Evolutionary conservation across 2,113 vertebrate genomes (phyloP).

Genomic region (Okapia johnstoni): DNA sequence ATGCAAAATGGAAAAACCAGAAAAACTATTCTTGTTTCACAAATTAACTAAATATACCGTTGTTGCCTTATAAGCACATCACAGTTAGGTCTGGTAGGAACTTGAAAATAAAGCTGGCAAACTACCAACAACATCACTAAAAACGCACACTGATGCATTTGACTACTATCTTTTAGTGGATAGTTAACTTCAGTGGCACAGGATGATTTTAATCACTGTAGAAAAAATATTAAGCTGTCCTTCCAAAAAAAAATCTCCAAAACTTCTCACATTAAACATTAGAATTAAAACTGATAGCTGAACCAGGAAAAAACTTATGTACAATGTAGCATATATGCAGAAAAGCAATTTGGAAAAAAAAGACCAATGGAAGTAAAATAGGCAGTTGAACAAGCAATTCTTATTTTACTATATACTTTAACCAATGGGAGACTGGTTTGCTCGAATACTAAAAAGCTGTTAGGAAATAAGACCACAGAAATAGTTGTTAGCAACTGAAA

Average conservation of each 20-base stretch:
- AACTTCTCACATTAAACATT: not conserved
- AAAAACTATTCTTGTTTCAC: slow-evolving; percentile 24
- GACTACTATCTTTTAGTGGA: not conserved
- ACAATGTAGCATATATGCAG: not conserved
- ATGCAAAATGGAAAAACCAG: slow-evolving; percentile 31
- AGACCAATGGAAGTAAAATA: not conserved
- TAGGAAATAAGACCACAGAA: slow-evolving; percentile 33
- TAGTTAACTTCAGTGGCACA: slow-evolving; percentile 8
- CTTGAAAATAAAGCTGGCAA: slow-evolving; percentile 40
- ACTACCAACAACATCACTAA: not conserved
- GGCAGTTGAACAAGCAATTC: not conserved
- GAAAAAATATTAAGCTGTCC: slow-evolving; percentile 35
- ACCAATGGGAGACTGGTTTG: slow-evolving; percentile 4
- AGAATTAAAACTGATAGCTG: slow-evolving; percentile 14
- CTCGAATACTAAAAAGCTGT: slow-evolving; percentile 33
- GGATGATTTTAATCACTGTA: slow-evolving; percentile 16
- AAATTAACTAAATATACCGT: slow-evolving; percentile 22
- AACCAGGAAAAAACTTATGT: slow-evolving; percentile 8
- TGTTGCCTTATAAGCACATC: slow-evolving; percentile 37
- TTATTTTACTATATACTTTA: slow-evolving; percentile 30
- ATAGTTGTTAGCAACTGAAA: slow-evolving; percentile 9
- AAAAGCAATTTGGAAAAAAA: not conserved
- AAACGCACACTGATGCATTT: slow-evolving; percentile 1
- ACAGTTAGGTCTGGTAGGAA: not conserved
- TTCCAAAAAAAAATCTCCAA: not conserved